A percentile compares a stretch with the other conserved stretches of the same genome.
These are phyloP conservation scores for Helicolenus hilgendorfi DNA, from an alignment of 2,797 vertebrate genomes.

Conservation along the genomic window DNA sequence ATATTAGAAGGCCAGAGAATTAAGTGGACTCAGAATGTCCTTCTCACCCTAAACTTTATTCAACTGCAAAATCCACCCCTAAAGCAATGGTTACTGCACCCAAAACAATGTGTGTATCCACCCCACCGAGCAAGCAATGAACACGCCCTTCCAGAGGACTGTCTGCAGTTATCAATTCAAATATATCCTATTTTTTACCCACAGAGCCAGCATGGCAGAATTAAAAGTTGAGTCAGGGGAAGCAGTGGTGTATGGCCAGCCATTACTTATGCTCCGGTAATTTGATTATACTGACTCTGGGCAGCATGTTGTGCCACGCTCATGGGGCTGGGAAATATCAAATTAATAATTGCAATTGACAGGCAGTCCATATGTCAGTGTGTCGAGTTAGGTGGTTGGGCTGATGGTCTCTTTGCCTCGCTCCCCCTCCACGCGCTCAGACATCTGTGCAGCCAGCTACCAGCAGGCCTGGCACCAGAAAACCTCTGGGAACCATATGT, in stretches of 20 bases:
- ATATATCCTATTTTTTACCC: slow-evolving; percentile 49
- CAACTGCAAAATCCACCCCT: slow-evolving; percentile 41
- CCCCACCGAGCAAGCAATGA: slow-evolving; percentile 42
- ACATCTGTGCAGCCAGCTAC: slow-evolving; percentile 55
- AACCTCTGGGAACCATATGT: slow-evolving; percentile 34
- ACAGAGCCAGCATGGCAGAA: slow-evolving; percentile 60
- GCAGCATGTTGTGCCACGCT: slow-evolving; percentile 69
- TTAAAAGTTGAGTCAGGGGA: slow-evolving; percentile 72
- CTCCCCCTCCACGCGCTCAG: background rate
- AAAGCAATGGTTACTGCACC: slow-evolving; percentile 28
- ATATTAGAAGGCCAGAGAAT: slow-evolving; percentile 30
- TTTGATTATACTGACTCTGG: slow-evolving; percentile 82
- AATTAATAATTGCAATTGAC: slow-evolving; percentile 86
- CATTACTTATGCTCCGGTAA: slow-evolving; percentile 84
- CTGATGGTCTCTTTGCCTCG: slow-evolving; percentile 33
- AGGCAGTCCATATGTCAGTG: slow-evolving; percentile 78
- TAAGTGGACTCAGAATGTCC: slow-evolving; percentile 16
- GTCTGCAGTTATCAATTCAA: slow-evolving; percentile 70
- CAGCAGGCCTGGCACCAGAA: slow-evolving; percentile 31
- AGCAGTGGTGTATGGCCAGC: slow-evolving; percentile 68
- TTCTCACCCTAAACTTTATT: slow-evolving; percentile 34
- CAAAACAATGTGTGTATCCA: slow-evolving; percentile 46
- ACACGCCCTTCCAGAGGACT: slow-evolving; percentile 38
- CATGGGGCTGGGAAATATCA: slow-evolving; percentile 74
- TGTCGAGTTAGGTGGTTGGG: slow-evolving; percentile 44